phyloP scores from a whole-genome alignment of 2,888 invertebrate species.

The Melanargia galathea region DNA sequence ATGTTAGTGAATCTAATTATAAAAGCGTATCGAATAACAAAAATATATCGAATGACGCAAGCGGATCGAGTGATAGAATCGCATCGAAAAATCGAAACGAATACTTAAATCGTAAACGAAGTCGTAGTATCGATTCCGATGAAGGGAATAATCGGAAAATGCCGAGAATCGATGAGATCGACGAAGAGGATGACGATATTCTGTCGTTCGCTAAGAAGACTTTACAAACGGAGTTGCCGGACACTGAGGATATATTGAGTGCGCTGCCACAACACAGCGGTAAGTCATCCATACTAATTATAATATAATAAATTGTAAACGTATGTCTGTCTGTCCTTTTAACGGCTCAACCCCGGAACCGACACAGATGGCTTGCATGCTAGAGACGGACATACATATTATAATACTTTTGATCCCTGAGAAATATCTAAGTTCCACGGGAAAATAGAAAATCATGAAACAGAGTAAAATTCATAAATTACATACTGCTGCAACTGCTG shows the following conservation, averaged over 20 bases:
- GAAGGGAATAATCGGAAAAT: slow-evolving; percentile 59
- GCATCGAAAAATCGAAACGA: not conserved
- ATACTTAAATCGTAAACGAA: slow-evolving; percentile 35
- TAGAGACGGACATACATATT: too few relatives aligned
- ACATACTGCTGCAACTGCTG: too few relatives aligned
- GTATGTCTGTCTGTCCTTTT: too few relatives aligned
- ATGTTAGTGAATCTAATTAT: slow-evolving; percentile 2
- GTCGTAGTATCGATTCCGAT: slow-evolving; percentile 60
- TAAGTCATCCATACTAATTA: slow-evolving; percentile 49
- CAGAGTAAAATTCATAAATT: too few relatives aligned
- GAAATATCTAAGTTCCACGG: too few relatives aligned
- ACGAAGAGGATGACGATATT: slow-evolving; percentile 64
- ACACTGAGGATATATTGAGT: slow-evolving; percentile 67
- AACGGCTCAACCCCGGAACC: not conserved
- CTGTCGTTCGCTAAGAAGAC: slow-evolving; percentile 74
- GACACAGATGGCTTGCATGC: not conserved
- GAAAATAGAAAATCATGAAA: too few relatives aligned
- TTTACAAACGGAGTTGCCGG: slow-evolving; percentile 64
- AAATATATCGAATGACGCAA: not conserved
- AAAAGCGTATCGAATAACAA: slow-evolving; percentile 20
- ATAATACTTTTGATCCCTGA: too few relatives aligned
- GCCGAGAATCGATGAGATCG: slow-evolving; percentile 63
- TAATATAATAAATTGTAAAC: not conserved
- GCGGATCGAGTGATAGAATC: slow-evolving; percentile 10
- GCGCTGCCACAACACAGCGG: slow-evolving; percentile 58